Conservation (phyloP, 2,888 invertebrate species). For the Pelosia muscerda region DNA sequence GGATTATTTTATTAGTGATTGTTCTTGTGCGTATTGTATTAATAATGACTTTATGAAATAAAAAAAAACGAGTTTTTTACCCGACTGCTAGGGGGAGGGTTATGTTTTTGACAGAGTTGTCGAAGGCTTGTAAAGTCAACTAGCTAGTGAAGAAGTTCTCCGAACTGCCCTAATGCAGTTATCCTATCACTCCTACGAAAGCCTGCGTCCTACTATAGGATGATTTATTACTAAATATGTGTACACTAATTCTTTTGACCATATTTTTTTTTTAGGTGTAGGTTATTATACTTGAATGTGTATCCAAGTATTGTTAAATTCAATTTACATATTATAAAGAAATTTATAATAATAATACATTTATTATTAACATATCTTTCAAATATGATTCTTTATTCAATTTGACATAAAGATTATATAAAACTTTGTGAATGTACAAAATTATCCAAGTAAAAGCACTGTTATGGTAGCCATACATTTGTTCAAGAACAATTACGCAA, state of each 20-base stretch:
- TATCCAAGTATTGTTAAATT: background rate
- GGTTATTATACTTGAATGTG: background rate
- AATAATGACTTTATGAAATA: background rate
- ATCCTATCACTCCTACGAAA: background rate
- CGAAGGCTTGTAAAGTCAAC: too few species aligned
- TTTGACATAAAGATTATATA: too few species aligned
- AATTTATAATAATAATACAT: too few species aligned
- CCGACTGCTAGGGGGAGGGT: too few species aligned
- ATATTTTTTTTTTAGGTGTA: background rate
- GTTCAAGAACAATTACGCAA: too few species aligned
- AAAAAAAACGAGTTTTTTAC: background rate
- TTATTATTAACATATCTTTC: too few species aligned
- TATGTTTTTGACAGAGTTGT: background rate
- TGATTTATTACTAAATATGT: background rate
- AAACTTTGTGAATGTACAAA: too few species aligned
- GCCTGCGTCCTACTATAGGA: background rate
- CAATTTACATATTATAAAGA: too few species aligned
- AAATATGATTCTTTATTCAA: too few species aligned
- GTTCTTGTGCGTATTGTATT: background rate
- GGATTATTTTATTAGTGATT: background rate
- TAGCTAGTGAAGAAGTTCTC: too few species aligned
- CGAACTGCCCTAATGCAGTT: background rate
- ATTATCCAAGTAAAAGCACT: too few species aligned
- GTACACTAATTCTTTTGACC: background rate
- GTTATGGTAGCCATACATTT: too few species aligned